Conservation (phyloP, 2,113 vertebrate species). For the Silurus glanis region DNA sequence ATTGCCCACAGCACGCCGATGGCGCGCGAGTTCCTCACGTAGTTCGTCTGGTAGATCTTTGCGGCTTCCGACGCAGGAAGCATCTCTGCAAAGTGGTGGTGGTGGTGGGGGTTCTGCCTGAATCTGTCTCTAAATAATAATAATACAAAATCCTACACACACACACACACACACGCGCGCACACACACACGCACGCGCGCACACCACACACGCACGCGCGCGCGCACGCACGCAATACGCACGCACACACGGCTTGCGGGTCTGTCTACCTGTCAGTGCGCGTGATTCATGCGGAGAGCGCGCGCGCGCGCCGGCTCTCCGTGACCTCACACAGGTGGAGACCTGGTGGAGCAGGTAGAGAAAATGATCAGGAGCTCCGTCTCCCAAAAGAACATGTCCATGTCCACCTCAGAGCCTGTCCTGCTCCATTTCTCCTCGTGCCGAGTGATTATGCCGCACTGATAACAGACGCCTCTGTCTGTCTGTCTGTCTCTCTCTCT, state of each 20-base stretch:
- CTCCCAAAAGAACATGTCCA: not conserved
- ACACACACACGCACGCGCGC: too few species aligned
- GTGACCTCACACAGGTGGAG: constrained; percentile 23
- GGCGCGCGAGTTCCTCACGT: constrained; percentile 96
- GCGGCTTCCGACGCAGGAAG: constrained; percentile 93
- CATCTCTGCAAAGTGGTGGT: constrained; percentile 72
- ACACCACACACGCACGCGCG: too few species aligned
- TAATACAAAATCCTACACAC: not conserved
- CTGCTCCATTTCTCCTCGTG: not conserved
- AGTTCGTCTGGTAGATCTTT: constrained; percentile 98
- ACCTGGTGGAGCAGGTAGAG: not conserved
- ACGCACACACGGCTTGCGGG: not conserved
- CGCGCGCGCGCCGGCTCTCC: constrained; percentile 5
- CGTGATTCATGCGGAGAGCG: constrained; percentile 1
- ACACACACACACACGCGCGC: too few species aligned
- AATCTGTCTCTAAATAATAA: not conserved
- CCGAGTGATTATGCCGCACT: not conserved
- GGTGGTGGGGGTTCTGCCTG: constrained; percentile 69
- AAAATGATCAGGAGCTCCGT: not conserved
- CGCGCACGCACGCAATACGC: too few species aligned
- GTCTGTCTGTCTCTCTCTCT: too few species aligned
- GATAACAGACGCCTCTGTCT: not conserved
- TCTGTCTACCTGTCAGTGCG: not conserved
- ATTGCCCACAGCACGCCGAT: constrained; percentile 99
- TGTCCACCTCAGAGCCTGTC: not conserved